phyloP scores from a whole-genome alignment of 2,797 vertebrate genomes.

The Poeciliopsis gracilis region DNA sequence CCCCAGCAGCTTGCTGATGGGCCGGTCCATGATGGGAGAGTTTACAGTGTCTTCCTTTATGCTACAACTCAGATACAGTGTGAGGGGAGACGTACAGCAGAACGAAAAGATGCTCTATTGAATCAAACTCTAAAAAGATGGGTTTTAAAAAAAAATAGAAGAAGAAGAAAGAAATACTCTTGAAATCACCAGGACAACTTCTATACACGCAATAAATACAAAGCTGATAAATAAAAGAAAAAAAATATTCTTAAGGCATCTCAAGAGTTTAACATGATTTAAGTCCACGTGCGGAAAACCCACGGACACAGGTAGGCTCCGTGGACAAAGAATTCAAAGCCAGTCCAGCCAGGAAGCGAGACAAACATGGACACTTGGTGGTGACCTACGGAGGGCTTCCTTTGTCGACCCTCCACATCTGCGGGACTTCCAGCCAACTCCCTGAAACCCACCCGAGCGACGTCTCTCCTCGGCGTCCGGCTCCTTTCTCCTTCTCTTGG shows the following conservation, averaged over 20 bases:
- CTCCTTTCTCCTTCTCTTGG: conserved; percentile 17
- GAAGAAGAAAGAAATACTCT: conserved; percentile 42
- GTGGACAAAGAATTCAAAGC: conserved; percentile 52
- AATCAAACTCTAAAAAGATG: conserved; percentile 2
- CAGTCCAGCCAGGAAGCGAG: conserved; percentile 45
- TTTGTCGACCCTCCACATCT: conserved; percentile 74
- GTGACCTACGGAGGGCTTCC: conserved; percentile 67
- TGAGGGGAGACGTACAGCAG: conserved; percentile 55
- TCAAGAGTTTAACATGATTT: conserved; percentile 69
- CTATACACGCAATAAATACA: conserved; percentile 72
- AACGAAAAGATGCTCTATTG: conserved; percentile 59
- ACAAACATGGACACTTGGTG: conserved; percentile 41
- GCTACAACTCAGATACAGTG: conserved; percentile 53
- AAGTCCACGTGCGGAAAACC: conserved; percentile 59
- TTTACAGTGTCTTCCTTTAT: conserved; percentile 8
- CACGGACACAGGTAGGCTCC: conserved; percentile 64
- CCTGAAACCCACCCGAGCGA: background rate
- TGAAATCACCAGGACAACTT: conserved; percentile 25
- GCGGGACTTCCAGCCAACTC: conserved; percentile 30
- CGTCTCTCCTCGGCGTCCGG: conserved; percentile 21
- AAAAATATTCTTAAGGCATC: conserved; percentile 60
- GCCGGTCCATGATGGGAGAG: conserved; percentile 80
- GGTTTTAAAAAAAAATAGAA: background rate
- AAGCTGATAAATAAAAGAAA: conserved; percentile 72
- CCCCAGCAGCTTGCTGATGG: conserved; percentile 86